These are phyloP conservation scores for Eptesicus fuscus DNA, from an alignment of 2,113 vertebrate genomes.

Conservation along the genomic window DNA sequence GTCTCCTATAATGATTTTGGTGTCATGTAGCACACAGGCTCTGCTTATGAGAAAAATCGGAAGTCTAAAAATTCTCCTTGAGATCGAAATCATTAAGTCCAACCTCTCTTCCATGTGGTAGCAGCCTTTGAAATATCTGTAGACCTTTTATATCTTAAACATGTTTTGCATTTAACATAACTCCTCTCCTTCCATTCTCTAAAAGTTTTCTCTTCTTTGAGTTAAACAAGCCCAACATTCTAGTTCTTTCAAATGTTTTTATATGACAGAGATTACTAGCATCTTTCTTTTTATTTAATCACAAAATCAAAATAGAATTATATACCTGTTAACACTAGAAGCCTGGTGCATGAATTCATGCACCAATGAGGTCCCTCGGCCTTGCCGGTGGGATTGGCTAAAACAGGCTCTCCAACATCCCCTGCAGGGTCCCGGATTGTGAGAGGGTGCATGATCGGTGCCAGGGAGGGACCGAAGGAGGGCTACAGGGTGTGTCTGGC, in stretches of 20 bases:
- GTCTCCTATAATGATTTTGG: background rate
- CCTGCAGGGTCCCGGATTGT: no score
- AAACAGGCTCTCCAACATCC: no score
- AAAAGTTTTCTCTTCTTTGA: background rate
- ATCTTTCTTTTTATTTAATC: background rate
- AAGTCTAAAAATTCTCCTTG: background rate
- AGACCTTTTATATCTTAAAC: background rate
- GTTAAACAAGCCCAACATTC: background rate
- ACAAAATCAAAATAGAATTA: background rate
- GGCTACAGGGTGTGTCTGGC: no score
- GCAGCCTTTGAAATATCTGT: background rate
- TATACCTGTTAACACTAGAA: background rate
- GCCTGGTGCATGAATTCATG: no score
- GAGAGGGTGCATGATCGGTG: no score
- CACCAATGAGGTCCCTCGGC: no score
- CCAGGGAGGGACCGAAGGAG: no score
- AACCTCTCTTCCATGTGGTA: background rate
- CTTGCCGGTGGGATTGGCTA: no score
- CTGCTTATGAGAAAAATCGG: background rate
- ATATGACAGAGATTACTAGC: background rate
- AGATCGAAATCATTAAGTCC: background rate
- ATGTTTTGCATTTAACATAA: background rate
- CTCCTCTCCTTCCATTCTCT: background rate
- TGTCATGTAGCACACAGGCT: background rate
- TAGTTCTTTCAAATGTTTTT: background rate